Evolutionary conservation across 1,140 invertebrate genomes (phyloP).

Genomic region (Calycopis cecrops): DNA sequence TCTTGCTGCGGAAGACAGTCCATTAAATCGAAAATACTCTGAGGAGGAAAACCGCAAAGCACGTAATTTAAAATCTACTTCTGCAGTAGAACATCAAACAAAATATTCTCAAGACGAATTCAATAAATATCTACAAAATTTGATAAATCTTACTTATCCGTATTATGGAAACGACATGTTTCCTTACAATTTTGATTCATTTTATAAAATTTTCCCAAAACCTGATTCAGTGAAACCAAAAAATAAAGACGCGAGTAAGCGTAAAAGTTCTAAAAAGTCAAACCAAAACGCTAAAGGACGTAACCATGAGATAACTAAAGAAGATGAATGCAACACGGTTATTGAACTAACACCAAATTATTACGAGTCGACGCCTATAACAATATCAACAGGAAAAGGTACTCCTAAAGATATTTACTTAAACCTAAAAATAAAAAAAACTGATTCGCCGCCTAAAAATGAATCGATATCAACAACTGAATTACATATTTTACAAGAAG

Average conservation of each 20-base stretch:
- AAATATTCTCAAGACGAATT: constrained; percentile 9
- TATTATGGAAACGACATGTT: background rate
- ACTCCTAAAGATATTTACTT: constrained; percentile 3
- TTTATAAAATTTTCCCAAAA: background rate
- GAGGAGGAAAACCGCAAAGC: background rate
- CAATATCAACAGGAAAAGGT: background rate
- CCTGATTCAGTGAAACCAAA: background rate
- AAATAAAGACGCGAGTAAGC: constrained; percentile 10
- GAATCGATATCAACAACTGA: constrained; percentile 5
- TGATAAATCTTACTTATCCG: background rate
- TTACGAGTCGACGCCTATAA: constrained; percentile 9
- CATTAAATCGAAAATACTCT: background rate
- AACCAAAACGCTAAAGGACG: constrained; percentile 9
- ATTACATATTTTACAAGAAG: background rate
- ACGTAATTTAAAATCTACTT: background rate
- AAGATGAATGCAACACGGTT: constrained; percentile 13
- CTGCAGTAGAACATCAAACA: constrained; percentile 9
- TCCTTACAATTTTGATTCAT: background rate
- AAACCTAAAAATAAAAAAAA: constrained; percentile 25
- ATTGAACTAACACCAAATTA: constrained; percentile 20
- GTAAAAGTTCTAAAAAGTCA: background rate
- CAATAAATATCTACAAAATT: constrained; percentile 5
- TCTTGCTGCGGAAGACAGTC: background rate
- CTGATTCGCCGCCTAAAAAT: constrained; percentile 16
- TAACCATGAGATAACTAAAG: background rate